Evolutionary conservation across 2,888 invertebrate species (phyloP), one percentile per base, ranked within the genome.

Genomic region (Cerastis leucographa): DNA sequence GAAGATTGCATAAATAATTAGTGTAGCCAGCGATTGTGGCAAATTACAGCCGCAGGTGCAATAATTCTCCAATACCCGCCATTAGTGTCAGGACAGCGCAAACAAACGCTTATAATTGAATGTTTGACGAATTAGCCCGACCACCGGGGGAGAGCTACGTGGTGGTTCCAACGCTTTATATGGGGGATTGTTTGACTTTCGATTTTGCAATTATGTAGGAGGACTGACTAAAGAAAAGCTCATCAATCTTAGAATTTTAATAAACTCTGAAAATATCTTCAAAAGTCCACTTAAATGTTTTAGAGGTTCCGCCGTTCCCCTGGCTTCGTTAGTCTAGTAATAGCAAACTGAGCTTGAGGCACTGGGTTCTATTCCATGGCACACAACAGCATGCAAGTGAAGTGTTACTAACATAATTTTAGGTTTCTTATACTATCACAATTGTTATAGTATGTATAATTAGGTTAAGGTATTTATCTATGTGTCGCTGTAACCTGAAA

Each of bases 71-170:
- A 91, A 92, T 92, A 93, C 89, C 93, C 76, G 80, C 89, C 86
- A 96, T 96, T 94, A 94, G 91, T 89, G 94, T 90, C 92, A 85
- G 83, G 90, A 91, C 94, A 94, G 93, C 93, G 93, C 95, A 95
- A 96, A 96, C 94, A 95, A 93, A 94, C 91, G 86, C 86, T 90
- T 83, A 87, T 89, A 92, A 93, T 93, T 91, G 92, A 90, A 92
- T 87, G 88, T 90, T 91, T 93, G 92, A 94, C 91, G 91, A 93
- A 94, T 94, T 91, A 91, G 89, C 85, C 74, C 88, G 94, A 93
- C 94, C 94, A 94, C 94, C 93, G 87, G 85, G 84, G 78, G 81
- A 71, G 86, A 75, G 64, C 74, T 46, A 66, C 83, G 69, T 22
- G 76, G 73, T 85, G 83, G 83, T 77, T 85, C 78, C 44, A n/a